Base-by-base conservation (phyloP, 2,888 invertebrate genomes). In the Dione vanillae region DNA sequence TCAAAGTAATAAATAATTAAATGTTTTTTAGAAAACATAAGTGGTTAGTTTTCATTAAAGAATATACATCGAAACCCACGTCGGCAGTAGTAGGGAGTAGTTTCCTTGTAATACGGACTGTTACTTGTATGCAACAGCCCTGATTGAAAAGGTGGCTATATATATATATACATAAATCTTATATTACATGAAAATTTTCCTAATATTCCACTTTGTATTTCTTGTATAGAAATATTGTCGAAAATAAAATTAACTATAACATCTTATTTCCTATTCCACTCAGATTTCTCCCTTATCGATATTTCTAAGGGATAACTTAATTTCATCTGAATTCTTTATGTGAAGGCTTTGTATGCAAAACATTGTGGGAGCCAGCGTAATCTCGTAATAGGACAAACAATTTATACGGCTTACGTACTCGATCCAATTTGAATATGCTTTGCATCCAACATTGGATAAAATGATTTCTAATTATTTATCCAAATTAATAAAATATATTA, bases 301-400 rank as follows among this genome's bases (percentile, higher is more conserved):
- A 62, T 61, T 51, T 49, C 58, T 59, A 67, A 65, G 61, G 71
- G 74, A 75, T 77, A 77, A 77, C 74, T 75, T 75, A 64, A 73
- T 77, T 77, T 72, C 40, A 67, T 66, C 71, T 68, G 66, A 77
- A 77, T 73, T 75, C 74, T 75, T 77, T 73, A 74, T 67, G 67
- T 74, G 70, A 43, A 68, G 72, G 66, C 74, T 75, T 75, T 74
- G 71, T 76, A 77, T 76, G 76, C 76, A 75, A 75, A 77, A 70
- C 71, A 65, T 70, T 65, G 52, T 71, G 72, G 47, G 65, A 71
- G 71, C 45, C 52, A 41, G 59, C 68, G 58, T 73, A 71, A 75
- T 73, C 64, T 66, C 62, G 71, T 75, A 74, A 72, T 59, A 49
- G 54, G 54, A 43, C 65, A 70, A 59, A 70, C 49, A 69, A 65